Evolutionary conservation across 2,797 vertebrate species (phyloP).

Genomic region (Aldrovandia affinis): DNA sequence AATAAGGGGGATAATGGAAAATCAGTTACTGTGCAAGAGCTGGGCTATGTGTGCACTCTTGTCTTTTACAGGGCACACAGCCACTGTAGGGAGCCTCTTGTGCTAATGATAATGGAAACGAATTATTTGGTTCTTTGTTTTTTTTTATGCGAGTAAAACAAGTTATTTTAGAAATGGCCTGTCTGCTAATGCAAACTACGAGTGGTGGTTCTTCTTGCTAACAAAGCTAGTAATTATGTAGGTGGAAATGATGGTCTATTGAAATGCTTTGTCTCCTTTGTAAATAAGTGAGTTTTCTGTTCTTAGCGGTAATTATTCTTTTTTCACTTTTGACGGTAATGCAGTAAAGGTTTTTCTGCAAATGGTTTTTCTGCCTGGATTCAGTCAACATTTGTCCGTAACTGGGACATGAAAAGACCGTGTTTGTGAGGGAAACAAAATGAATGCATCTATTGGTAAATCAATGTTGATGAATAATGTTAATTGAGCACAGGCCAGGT

Average conservation of each 20-base stretch:
- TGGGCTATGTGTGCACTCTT: neutral
- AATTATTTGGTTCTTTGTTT: too few relatives aligned
- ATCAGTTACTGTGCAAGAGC: neutral
- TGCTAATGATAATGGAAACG: neutral
- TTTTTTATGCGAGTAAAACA: neutral
- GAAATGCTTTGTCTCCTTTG: neutral
- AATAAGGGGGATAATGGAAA: neutral
- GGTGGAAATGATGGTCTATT: neutral
- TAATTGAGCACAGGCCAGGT: neutral
- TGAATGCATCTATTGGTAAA: too few relatives aligned
- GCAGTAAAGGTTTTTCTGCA: neutral
- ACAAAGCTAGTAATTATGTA: neutral
- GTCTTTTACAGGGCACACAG: neutral
- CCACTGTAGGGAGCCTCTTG: neutral
- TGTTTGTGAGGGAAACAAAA: neutral
- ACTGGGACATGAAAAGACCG: neutral
- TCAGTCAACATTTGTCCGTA: neutral
- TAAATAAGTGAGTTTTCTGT: neutral
- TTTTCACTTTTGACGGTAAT: neutral
- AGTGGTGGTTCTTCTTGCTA: neutral
- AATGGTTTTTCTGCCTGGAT: neutral
- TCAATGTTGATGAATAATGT: too few relatives aligned
- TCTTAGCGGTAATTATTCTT: neutral
- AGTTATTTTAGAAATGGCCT: neutral
- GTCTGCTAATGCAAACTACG: neutral